phyloP scores from a whole-genome alignment of 1,140 invertebrate genomes.

The Hormaphis cornu region DNA sequence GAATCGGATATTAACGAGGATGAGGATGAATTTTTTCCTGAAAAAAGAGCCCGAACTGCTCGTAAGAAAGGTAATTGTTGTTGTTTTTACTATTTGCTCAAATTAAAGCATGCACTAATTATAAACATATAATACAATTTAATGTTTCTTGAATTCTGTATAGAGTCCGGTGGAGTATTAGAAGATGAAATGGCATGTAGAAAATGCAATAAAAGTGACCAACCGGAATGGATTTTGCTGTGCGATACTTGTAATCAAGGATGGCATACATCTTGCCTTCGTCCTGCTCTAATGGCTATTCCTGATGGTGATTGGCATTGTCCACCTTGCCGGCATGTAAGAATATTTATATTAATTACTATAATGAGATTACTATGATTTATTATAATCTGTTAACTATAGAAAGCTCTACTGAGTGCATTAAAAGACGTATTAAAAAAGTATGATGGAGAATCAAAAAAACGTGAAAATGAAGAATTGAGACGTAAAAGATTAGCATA shows the following conservation, averaged over 20 bases:
- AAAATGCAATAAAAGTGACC: constrained; percentile 77
- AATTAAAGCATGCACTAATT: too few relatives aligned
- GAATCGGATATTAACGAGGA: constrained; percentile 58
- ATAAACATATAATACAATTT: not conserved
- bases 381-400: constrained; percentile 3
- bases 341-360: constrained; percentile 38
- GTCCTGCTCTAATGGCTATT: constrained; percentile 80
- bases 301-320: constrained; percentile 97
- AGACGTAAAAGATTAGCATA: constrained; percentile 62
- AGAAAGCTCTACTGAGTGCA: constrained; percentile 54
- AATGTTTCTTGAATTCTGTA: not conserved
- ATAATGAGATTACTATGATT: constrained; percentile 4
- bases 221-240: constrained; percentile 90
- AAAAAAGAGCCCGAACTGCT: constrained; percentile 58
- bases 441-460: constrained; percentile 46
- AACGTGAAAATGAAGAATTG: constrained; percentile 55
- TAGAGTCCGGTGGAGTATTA: constrained; percentile 39
- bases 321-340: constrained; percentile 83
- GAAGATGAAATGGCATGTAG: constrained; percentile 64
- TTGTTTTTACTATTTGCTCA: not conserved
- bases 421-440: constrained; percentile 50
- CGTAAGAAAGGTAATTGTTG: constrained; percentile 12
- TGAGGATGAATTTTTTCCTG: constrained; percentile 50
- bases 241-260: constrained; percentile 91
- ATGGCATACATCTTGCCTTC: constrained; percentile 88